Percentiles rank a stretch among this genome's conserved stretches.
phyloP scores from a whole-genome alignment of 1,140 invertebrate species.

The Idris sp. region DNA sequence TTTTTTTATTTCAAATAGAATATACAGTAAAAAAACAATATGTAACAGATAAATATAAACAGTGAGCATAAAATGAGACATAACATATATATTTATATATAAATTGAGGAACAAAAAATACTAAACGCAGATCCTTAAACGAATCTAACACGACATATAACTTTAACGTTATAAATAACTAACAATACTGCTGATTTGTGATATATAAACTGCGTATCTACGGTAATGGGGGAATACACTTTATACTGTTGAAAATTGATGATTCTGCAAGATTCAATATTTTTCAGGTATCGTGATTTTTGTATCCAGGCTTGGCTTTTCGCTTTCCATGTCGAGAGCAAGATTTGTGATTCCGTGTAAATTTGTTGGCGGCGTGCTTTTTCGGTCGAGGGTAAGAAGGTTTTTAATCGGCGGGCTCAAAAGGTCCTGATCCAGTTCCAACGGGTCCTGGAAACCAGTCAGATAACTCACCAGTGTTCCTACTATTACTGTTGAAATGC shows the following conservation, averaged over 20 bases:
- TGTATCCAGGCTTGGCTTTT: conserved; percentile 55
- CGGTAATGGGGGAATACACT: no score
- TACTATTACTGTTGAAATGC: conserved; percentile 83
- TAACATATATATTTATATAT: no score
- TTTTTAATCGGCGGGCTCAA: conserved; percentile 78
- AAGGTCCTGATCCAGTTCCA: conserved; percentile 78
- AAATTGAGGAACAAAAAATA: conserved; percentile 28
- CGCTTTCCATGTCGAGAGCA: conserved; percentile 73
- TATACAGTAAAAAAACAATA: conserved; percentile 34
- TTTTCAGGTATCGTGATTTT: conserved; percentile 47
- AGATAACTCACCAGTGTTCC: conserved; percentile 85
- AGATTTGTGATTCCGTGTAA: conserved; percentile 74
- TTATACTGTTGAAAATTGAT: no score
- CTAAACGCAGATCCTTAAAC: conserved; percentile 46
- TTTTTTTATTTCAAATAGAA: conserved; percentile 24
- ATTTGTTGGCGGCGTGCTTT: conserved; percentile 32
- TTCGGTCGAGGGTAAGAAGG: conserved; percentile 64
- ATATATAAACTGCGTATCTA: no score
- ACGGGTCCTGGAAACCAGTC: conserved; percentile 81
- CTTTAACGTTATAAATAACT: conserved; percentile 29
- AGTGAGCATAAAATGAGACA: no score
- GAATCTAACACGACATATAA: conserved; percentile 42
- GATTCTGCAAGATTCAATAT: conserved; percentile 14
- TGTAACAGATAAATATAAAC: conserved; percentile 30
- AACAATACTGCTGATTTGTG: conserved; percentile 49